Conservation (phyloP, 1,140 invertebrate species). For the Zaprionus gabonicus region DNA sequence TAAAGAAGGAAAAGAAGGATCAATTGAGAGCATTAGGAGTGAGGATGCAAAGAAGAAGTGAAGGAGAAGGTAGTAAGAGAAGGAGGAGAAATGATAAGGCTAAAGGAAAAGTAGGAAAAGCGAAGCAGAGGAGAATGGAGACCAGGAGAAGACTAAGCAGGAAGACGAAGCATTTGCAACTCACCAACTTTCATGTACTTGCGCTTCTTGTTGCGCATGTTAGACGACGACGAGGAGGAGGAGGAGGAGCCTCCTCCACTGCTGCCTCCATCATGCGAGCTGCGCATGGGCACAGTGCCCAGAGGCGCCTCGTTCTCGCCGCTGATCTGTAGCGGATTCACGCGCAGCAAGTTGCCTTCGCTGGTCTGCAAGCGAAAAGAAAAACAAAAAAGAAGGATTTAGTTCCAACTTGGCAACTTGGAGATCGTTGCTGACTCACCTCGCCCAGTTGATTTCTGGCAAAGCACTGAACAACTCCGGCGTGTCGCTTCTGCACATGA, state of each 20-base stretch:
- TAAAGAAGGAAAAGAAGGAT: no score
- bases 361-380: slow-evolving; percentile 75
- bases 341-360: slow-evolving; percentile 88
- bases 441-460: slow-evolving; percentile 93
- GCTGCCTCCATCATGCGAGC: slow-evolving; percentile 51
- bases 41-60: no score
- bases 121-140: no score
- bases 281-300: slow-evolving; percentile 71
- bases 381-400: not conserved
- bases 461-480: slow-evolving; percentile 95
- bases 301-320: slow-evolving; percentile 81
- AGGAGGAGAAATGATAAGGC: no score
- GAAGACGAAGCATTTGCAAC: slow-evolving; percentile 11
- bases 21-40: no score
- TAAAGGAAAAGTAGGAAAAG: no score
- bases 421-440: slow-evolving; percentile 56
- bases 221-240: slow-evolving; percentile 9
- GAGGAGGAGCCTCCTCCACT: not conserved
- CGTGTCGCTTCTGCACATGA: slow-evolving; percentile 86
- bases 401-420: not conserved
- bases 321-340: slow-evolving; percentile 90
- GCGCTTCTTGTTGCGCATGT: slow-evolving; percentile 83
- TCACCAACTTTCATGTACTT: slow-evolving; percentile 85
- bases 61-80: no score
- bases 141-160: no score